phyloP scores from a whole-genome alignment of 2,797 vertebrate species.

The Gymnothorax javanicus region DNA sequence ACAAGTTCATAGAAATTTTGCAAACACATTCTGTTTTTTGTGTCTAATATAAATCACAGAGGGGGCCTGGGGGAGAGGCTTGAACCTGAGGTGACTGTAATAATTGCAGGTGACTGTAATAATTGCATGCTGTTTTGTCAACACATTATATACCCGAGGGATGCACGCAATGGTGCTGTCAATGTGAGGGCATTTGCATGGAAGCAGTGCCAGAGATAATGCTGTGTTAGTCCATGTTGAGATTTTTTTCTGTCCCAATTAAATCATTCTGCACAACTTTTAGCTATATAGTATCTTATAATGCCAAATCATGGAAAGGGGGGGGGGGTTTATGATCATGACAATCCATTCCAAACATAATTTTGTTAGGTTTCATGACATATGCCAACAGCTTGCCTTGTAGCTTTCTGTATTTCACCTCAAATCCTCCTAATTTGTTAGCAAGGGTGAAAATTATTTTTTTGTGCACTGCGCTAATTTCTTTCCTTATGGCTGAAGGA shows the following conservation, averaged over 20 bases:
- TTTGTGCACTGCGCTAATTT: not conserved
- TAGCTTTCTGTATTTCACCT: not conserved
- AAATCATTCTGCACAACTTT: slow-evolving; percentile 8
- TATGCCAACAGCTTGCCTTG: not conserved
- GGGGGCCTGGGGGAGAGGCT: not conserved
- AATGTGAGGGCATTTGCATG: slow-evolving; percentile 9
- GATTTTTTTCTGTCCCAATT: slow-evolving; percentile 10
- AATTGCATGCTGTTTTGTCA: slow-evolving; percentile 22
- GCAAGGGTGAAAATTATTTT: not conserved
- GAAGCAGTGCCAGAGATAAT: not conserved
- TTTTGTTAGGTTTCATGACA: not conserved
- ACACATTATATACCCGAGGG: not conserved
- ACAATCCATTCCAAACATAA: not conserved
- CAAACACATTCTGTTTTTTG: slow-evolving; percentile 21
- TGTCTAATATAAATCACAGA: slow-evolving; percentile 27
- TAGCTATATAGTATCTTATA: not conserved
- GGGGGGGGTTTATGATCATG: not conserved
- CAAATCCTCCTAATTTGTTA: not conserved
- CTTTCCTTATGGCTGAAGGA: not conserved
- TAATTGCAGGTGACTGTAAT: slow-evolving; percentile 20
- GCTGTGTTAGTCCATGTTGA: not conserved
- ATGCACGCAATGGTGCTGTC: not conserved
- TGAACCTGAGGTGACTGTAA: slow-evolving; percentile 15
- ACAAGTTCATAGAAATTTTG: slow-evolving; percentile 33
- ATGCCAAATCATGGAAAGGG: not conserved